Base-by-base conservation (phyloP, 2,888 invertebrate species). In the Fabriciana adippe region DNA sequence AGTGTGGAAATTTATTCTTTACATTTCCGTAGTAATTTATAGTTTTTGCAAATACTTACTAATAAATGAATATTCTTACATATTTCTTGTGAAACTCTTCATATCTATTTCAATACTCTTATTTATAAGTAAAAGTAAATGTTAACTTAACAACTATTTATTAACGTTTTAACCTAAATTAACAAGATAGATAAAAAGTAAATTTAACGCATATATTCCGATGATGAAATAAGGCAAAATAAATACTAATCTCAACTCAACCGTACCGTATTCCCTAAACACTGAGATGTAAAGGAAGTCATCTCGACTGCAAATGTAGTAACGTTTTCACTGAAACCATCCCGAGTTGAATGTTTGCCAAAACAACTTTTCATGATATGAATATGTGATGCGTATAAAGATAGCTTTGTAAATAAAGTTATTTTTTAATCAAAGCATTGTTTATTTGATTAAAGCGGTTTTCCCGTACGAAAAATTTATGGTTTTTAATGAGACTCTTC, bases 291-390 rank as follows among this genome's bases (percentile, higher is more conserved):
- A 75, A 68, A 80, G 81, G 81, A 83, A 82, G 79, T 81, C 76
- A 74, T 80, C 74, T 75, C 73, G 72, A 55, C 74, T 78, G 80
- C 77, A 81, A 81, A 79, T 78, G 78, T 78, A 78, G 78, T 79
- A 78, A 83, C 78, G 77, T 83, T 71, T 86, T 85, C 83, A 78
- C 75, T 81, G 85, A 85, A 86, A 81, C 83, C 77, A 82, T 84
- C 82, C 79, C 71, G 57, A 75, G 70, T 82, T 89, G 89, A 87
- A 78, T 53, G 63, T 47, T 45, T 73, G 85, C 89, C 90, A 88
- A 82, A 74, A 82, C 78, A 76, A 79, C 78, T 79, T 71, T 74
- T 79, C 81, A 82, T 79, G 80, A 82, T 76, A 78, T 76, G 79
- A 79, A 81, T 77, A 73, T 55, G 50, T 53, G 41, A 57, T 35